Conservation (phyloP, 2,797 vertebrate genomes). For the Paguma larvata region DNA sequence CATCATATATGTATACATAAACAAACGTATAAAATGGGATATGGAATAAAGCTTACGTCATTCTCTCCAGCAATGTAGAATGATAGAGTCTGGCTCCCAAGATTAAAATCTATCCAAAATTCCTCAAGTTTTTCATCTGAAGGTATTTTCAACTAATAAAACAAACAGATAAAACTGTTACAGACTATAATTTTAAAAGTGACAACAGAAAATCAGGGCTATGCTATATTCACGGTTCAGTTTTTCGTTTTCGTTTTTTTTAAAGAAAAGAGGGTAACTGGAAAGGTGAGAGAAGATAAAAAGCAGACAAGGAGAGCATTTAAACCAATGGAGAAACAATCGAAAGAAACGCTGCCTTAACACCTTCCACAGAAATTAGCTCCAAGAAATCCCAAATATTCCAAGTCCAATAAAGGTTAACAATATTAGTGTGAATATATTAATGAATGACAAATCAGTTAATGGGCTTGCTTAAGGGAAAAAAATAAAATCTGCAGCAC, state of each 20-base stretch:
- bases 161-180: slow-evolving; percentile 28
- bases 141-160: slow-evolving; percentile 94
- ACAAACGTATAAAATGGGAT: not conserved
- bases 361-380: not conserved
- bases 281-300: slow-evolving; percentile 11
- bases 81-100: slow-evolving; percentile 94
- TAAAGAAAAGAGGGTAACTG: not conserved
- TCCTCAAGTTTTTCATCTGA: slow-evolving; percentile 96
- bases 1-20: not conserved
- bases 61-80: slow-evolving; percentile 94
- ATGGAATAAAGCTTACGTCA: slow-evolving; percentile 86
- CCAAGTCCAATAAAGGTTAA: slow-evolving; percentile 1
- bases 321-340: slow-evolving; percentile 58
- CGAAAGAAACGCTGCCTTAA: slow-evolving; percentile 30
- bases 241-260: not conserved
- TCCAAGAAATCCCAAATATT: slow-evolving; percentile 49
- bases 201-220: slow-evolving; percentile 3
- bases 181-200: slow-evolving; percentile 38
- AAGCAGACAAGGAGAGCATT: not conserved
- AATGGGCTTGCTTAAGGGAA: slow-evolving; percentile 11
- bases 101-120: slow-evolving; percentile 98
- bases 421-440: slow-evolving; percentile 49
- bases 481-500: not conserved
- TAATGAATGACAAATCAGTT: not conserved
- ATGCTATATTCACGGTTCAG: not conserved